phyloP scores from a whole-genome alignment of 2,113 vertebrate genomes.

The Pristiophorus japonicus region DNA sequence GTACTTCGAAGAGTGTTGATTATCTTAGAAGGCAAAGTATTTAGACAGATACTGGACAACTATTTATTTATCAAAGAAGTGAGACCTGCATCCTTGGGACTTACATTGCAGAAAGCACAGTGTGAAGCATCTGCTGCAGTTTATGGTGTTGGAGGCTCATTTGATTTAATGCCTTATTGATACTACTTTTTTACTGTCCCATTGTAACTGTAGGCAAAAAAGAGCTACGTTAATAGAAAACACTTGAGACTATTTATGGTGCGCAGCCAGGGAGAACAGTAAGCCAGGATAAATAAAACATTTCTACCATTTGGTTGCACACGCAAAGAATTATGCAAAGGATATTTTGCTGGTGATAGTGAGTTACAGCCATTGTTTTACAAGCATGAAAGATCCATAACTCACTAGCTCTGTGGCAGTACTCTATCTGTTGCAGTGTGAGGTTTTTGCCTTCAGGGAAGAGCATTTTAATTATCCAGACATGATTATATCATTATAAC shows the following conservation, averaged over 20 bases:
- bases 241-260: conserved; percentile 9
- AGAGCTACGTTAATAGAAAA: background rate
- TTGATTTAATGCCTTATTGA: conserved; percentile 7
- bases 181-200: background rate
- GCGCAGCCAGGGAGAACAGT: background rate
- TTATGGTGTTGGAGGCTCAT: background rate
- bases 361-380: background rate
- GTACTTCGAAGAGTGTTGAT: background rate
- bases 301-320: background rate
- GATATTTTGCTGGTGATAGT: conserved; percentile 12
- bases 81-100: background rate
- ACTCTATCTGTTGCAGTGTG: background rate
- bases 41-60: background rate
- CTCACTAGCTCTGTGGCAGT: background rate
- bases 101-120: background rate
- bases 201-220: background rate
- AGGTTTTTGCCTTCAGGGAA: background rate
- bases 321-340: background rate
- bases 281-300: conserved; percentile 18
- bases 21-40: background rate
- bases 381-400: background rate
- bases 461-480: background rate
- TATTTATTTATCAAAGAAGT: background rate
- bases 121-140: background rate
- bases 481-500: background rate